A percentile compares a stretch with the other conserved stretches of the same genome.
Evolutionary conservation across 2,113 vertebrate species (phyloP).

Genomic region (Brienomyrus brachyistius): DNA sequence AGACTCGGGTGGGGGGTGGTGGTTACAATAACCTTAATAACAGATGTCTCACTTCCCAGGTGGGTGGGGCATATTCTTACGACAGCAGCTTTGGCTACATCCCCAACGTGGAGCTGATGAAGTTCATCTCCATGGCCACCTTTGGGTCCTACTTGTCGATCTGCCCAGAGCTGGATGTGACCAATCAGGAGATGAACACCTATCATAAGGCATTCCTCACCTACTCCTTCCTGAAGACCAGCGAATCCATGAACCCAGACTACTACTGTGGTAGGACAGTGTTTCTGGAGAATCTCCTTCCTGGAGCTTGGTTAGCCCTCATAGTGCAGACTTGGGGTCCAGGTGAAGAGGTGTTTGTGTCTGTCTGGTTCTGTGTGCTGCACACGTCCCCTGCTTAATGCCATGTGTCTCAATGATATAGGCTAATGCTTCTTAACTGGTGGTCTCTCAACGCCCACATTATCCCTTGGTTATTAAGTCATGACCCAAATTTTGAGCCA

Average conservation of each 20-base stretch:
- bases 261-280: constrained; percentile 78
- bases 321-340: background rate
- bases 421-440: background rate
- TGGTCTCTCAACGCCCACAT: background rate
- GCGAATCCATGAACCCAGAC: constrained; percentile 85
- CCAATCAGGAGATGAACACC: constrained; percentile 75
- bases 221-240: constrained; percentile 87
- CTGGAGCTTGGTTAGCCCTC: background rate
- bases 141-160: constrained; percentile 90
- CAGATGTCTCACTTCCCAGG: constrained; percentile 51
- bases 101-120: constrained; percentile 96
- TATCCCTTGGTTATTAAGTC: background rate
- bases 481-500: background rate
- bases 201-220: constrained; percentile 92
- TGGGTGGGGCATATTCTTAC: constrained; percentile 88
- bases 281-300: background rate
- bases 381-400: background rate
- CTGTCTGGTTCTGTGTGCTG: background rate
- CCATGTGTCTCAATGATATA: background rate
- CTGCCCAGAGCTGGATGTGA: constrained; percentile 73
- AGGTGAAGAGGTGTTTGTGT: background rate
- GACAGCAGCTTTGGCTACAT: constrained; percentile 96
- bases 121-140: constrained; percentile 94
- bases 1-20: background rate
- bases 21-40: background rate